Percentiles rank a stretch among this genome's conserved stretches.
These are phyloP conservation scores for Echinops telfairi DNA, from an alignment of 2,113 vertebrate species.

Conservation along the genomic window DNA sequence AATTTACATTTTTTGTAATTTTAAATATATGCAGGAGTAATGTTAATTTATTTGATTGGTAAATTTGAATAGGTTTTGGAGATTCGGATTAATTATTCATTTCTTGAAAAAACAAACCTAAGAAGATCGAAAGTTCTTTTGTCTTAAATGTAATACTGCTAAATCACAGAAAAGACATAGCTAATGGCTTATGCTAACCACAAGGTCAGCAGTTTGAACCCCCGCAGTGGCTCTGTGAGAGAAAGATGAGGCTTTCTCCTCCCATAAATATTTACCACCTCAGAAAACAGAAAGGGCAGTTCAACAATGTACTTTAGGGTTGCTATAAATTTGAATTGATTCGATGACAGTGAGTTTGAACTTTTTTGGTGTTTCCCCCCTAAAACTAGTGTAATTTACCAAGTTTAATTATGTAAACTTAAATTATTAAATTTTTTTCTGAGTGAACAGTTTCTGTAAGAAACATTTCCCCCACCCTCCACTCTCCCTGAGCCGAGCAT, in stretches of 20 bases:
- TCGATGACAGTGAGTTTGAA: too few species aligned
- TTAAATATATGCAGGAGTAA: conserved; percentile 20
- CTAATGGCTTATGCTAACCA: not conserved
- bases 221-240: too few species aligned
- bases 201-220: too few species aligned
- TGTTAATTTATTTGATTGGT: conserved; percentile 35
- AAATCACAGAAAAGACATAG: conserved; percentile 7
- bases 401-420: conserved; percentile 14
- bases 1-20: conserved; percentile 35
- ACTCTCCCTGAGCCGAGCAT: not conserved
- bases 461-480: not conserved
- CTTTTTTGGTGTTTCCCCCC: not conserved
- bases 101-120: conserved; percentile 16
- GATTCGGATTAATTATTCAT: not conserved
- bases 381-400: conserved; percentile 18
- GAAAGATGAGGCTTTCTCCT: too few species aligned
- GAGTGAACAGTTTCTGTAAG: conserved; percentile 7
- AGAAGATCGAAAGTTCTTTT: conserved; percentile 14
- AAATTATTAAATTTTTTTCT: conserved; percentile 44
- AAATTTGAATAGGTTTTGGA: conserved; percentile 13
- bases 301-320: too few species aligned
- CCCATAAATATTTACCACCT: too few species aligned
- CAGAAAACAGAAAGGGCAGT: too few species aligned
- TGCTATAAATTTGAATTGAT: too few species aligned
- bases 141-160: not conserved